Percentiles rank a stretch among this genome's conserved stretches.
Conservation (phyloP, 2,888 invertebrate genomes). For the Eupithecia insigniata region DNA sequence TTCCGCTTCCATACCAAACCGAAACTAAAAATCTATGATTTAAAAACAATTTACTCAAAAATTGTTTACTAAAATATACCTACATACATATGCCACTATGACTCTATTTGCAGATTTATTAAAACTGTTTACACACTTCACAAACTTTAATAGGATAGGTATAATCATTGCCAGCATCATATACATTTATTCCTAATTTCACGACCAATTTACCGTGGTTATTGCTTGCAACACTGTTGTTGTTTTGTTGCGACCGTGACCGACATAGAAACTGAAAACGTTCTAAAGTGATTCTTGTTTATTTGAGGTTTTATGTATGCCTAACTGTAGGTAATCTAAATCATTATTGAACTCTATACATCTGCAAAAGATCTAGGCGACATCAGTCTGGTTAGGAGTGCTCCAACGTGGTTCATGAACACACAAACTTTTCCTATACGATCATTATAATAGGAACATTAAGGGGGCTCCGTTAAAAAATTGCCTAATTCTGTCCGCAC, state of each 20-base stretch:
- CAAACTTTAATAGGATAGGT: conserved; percentile 17
- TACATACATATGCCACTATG: background rate
- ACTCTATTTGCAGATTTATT: background rate
- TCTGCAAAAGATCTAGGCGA: background rate
- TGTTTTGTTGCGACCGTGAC: conserved; percentile 30
- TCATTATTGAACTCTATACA: background rate
- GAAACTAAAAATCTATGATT: background rate
- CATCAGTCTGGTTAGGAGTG: background rate
- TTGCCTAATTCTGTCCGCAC: too few relatives aligned
- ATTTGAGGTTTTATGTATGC: conserved; percentile 16
- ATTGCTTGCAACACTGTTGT: conserved; percentile 37
- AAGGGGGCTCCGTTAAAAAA: too few relatives aligned
- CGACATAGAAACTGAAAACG: conserved; percentile 23
- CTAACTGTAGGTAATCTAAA: background rate
- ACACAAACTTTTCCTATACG: background rate
- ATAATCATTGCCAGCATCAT: conserved; percentile 7
- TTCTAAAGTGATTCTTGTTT: conserved; percentile 12
- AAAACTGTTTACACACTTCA: conserved; percentile 5
- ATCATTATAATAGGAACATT: background rate
- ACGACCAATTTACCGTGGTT: conserved; percentile 45
- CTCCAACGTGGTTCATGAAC: background rate
- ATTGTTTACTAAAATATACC: too few relatives aligned
- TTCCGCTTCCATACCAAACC: background rate
- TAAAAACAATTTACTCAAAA: too few relatives aligned
- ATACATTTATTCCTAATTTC: conserved; percentile 40